Evolutionary conservation across 2,113 vertebrate genomes (phyloP), one percentile per base, ranked within the genome.

Genomic region (Pterocles burchelli): DNA sequence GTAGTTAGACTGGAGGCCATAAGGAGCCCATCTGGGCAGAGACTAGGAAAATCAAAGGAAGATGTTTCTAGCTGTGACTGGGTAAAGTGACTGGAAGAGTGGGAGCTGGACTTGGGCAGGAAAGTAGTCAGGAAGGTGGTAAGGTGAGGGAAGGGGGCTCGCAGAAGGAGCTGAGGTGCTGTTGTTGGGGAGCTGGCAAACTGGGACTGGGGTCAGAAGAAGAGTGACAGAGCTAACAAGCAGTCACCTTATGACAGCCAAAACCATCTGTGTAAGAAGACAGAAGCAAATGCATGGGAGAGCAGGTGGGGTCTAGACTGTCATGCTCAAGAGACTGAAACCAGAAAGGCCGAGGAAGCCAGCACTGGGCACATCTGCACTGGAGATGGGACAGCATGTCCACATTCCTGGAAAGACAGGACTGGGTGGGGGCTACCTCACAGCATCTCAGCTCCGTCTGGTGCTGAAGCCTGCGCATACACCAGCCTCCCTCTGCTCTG

Each of bases 401-500:
- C 22, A 6, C 3, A 1, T 41, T 75, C 28, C 18, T 3, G 5
- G 13, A 38, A 68, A 41, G 31, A 45, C 3, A 33, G n/a, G 78
- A 25, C 29, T 19, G 4, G 38, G 33, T 19, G 5, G 34, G 33
- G 12, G 17, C 8, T 79, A 22, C 19, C 13, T 43, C 2, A 1
- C 6, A 13, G 25, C 29, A 63, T 31, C 26, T 57, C n/a, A 24
- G 41, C 58, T 89, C 45, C 54, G 79, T 79, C 38, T 71, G 76
- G 41, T 2, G 1, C 20, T 55, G 72, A 55, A 89, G 70, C 18
- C 16, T 33, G 67, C 25, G 38, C 17, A 7, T 36, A 48, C 25
- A 20, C 5, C 1, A 2, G 29, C 22, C n/a, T 26, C 0, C 1
- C 31, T 58, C 43, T 75, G 21, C 11, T 66, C 16, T 31, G 13